These are phyloP conservation scores for Platycnemis pennipes DNA, from an alignment of 2,888 invertebrate genomes.

Conservation along the genomic window DNA sequence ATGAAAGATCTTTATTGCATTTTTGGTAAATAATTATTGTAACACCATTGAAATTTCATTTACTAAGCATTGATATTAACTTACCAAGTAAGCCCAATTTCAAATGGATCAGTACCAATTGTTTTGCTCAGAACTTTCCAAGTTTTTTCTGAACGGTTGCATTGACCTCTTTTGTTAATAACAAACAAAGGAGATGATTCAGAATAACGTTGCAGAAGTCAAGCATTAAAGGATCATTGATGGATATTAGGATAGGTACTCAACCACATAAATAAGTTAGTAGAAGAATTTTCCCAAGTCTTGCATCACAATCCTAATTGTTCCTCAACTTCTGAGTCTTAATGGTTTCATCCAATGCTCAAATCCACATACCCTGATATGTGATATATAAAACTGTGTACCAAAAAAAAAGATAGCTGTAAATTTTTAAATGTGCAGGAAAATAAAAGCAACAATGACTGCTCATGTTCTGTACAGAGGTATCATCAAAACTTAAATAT, in stretches of 20 bases:
- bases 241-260: conserved; percentile 51
- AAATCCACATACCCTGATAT: conserved; percentile 67
- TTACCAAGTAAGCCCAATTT: conserved; percentile 62
- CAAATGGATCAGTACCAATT: conserved; percentile 61
- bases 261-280: conserved; percentile 65
- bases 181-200: conserved; percentile 53
- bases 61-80: conserved; percentile 66
- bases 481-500: conserved; percentile 61
- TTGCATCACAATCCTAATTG: conserved; percentile 49
- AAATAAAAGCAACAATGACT: conserved; percentile 55
- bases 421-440: conserved; percentile 32
- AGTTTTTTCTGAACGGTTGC: conserved; percentile 23
- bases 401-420: conserved; percentile 51
- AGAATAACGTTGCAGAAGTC: conserved; percentile 48
- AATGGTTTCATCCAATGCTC: conserved; percentile 43
- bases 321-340: conserved; percentile 39
- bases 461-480: conserved; percentile 64
- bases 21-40: conserved; percentile 65
- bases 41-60: conserved; percentile 68
- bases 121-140: background rate
- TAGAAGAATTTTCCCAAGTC: conserved; percentile 59
- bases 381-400: conserved; percentile 62
- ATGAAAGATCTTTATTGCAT: conserved; percentile 67
- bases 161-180: conserved; percentile 38
- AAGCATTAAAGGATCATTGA: conserved; percentile 58